phyloP scores from a whole-genome alignment of 2,888 invertebrate genomes.

The Podabrus alpinus region DNA sequence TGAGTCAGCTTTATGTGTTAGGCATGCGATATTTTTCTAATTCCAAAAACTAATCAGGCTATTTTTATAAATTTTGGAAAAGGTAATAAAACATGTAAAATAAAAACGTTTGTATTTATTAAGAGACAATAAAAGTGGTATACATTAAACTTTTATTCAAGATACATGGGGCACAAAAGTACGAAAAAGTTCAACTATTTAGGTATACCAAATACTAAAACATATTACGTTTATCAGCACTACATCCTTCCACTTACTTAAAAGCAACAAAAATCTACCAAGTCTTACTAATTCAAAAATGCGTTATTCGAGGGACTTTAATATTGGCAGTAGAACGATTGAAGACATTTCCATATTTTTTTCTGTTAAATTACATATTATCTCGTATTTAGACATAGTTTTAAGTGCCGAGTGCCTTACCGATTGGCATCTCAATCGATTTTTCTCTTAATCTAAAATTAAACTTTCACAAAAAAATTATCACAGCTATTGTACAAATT shows the following conservation, averaged over 20 bases:
- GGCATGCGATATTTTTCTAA: no score
- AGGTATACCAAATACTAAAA: neutral
- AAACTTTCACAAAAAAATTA: slow-evolving; percentile 12
- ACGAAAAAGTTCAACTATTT: neutral
- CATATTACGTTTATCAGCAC: neutral
- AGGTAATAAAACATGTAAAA: neutral
- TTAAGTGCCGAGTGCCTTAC: neutral
- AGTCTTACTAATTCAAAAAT: neutral
- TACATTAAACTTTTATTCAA: slow-evolving; percentile 15
- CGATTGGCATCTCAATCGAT: neutral
- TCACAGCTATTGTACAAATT: slow-evolving; percentile 22
- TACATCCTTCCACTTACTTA: neutral
- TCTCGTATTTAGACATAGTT: slow-evolving; percentile 2
- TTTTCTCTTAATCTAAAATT: neutral
- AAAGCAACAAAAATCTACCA: neutral
- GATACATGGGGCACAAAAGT: slow-evolving; percentile 23
- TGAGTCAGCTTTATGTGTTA: no score
- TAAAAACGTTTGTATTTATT: slow-evolving; percentile 24
- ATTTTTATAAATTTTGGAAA: neutral
- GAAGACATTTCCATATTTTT: neutral
- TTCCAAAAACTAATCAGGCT: no score
- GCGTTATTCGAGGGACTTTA: neutral
- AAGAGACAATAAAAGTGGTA: slow-evolving; percentile 23
- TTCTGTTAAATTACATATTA: neutral
- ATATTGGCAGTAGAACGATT: neutral